These are phyloP conservation scores for Sabellastarte sp. DNA, from an alignment of 2,888 invertebrate species.

Conservation along the genomic window DNA sequence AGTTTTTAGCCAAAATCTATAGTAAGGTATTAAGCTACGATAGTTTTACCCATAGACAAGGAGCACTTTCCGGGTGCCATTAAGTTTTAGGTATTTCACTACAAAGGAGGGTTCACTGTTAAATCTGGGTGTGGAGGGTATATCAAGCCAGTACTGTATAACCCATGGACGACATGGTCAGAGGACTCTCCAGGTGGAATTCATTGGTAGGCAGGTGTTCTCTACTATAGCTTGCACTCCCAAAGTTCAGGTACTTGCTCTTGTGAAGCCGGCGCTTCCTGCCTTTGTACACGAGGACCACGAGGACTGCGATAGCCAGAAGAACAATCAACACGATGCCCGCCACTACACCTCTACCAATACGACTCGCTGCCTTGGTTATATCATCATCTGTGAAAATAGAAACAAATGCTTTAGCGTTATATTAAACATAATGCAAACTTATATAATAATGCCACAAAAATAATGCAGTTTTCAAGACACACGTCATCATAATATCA, in stretches of 20 bases:
- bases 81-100: too few species aligned
- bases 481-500: too few species aligned
- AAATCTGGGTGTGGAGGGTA: too few species aligned
- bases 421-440: not conserved
- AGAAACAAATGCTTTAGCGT: not conserved
- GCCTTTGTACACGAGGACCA: not conserved
- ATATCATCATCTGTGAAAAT: too few species aligned
- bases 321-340: not conserved
- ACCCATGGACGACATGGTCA: slow-evolving; percentile 26
- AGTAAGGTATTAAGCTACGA: too few species aligned
- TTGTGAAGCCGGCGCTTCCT: slow-evolving; percentile 15
- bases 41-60: too few species aligned
- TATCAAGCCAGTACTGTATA: slow-evolving; percentile 27
- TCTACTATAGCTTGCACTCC: slow-evolving; percentile 26
- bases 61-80: too few species aligned
- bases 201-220: slow-evolving; percentile 29
- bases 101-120: too few species aligned
- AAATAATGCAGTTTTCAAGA: too few species aligned
- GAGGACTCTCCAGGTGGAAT: slow-evolving; percentile 27
- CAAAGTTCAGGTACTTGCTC: slow-evolving; percentile 29
- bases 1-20: too few species aligned
- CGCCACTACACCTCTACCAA: not conserved
- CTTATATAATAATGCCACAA: not conserved
- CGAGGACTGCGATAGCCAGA: not conserved
- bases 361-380: too few species aligned